These are phyloP conservation scores for Neoitamus cyanurus DNA, from an alignment of 2,888 invertebrate genomes.

Conservation along the genomic window DNA sequence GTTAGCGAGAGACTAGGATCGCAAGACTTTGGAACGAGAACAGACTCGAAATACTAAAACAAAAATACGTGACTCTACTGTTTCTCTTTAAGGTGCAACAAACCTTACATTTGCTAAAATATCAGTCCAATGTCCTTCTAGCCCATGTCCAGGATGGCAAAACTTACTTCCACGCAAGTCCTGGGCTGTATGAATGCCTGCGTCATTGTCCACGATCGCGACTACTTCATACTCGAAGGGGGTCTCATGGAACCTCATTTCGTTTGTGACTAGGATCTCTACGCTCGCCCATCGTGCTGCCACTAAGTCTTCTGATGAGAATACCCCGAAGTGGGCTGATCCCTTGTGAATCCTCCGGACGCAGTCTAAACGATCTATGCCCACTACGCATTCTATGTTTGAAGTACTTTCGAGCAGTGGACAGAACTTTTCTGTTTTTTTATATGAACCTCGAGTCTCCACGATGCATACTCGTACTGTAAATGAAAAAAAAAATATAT, in stretches of 20 bases:
- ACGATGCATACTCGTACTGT: slow-evolving; percentile 79
- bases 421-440: slow-evolving; percentile 73
- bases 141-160: slow-evolving; percentile 86
- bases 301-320: slow-evolving; percentile 86
- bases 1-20: slow-evolving; percentile 75
- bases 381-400: slow-evolving; percentile 77
- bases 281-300: slow-evolving; percentile 76
- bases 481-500: slow-evolving; percentile 58
- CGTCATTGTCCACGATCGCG: slow-evolving; percentile 73
- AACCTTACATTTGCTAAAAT: slow-evolving; percentile 77
- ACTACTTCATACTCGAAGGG: slow-evolving; percentile 73
- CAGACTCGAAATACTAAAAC: slow-evolving; percentile 78
- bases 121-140: slow-evolving; percentile 78
- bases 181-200: slow-evolving; percentile 71
- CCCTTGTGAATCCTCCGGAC: slow-evolving; percentile 80
- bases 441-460: slow-evolving; percentile 73
- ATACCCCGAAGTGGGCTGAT: slow-evolving; percentile 84
- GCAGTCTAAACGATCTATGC: slow-evolving; percentile 83
- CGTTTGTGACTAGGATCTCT: slow-evolving; percentile 77
- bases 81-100: not conserved
- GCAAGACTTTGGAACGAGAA: slow-evolving; percentile 78
- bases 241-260: slow-evolving; percentile 71
- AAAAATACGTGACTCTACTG: slow-evolving; percentile 42
- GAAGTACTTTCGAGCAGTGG: slow-evolving; percentile 72
- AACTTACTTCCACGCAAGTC: slow-evolving; percentile 76